These are phyloP conservation scores for Myanophis thanlyinensis DNA, from an alignment of 2,113 vertebrate genomes.

Conservation along the genomic window DNA sequence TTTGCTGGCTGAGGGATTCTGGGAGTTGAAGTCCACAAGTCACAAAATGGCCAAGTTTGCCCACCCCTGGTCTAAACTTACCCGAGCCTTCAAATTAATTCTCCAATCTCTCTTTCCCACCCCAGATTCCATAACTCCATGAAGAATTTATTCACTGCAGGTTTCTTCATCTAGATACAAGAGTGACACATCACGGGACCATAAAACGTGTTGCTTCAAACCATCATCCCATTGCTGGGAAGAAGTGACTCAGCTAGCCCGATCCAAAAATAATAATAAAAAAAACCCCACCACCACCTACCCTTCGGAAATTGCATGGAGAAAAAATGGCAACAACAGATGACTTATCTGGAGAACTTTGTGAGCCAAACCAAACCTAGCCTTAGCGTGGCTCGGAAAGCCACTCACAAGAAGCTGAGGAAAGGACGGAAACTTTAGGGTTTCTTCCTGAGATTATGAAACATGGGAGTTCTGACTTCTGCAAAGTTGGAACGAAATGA, in stretches of 20 bases:
- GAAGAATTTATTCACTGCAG: neutral
- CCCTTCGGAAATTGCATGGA: neutral
- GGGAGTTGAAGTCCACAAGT: too few species aligned
- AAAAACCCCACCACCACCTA: neutral
- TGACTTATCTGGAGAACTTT: neutral
- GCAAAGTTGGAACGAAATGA: neutral
- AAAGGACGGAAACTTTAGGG: neutral
- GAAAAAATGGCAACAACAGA: neutral
- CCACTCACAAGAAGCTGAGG: neutral
- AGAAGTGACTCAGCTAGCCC: neutral
- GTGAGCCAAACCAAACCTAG: neutral
- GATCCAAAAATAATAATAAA: slow-evolving; percentile 3
- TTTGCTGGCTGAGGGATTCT: too few species aligned
- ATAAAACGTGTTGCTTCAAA: neutral
- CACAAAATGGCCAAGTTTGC: too few species aligned
- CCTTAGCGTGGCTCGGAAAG: neutral
- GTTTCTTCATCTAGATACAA: slow-evolving; percentile 10
- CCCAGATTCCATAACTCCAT: neutral
- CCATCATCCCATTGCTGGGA: neutral
- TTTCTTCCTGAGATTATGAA: neutral
- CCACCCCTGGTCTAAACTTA: neutral
- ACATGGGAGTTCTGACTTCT: neutral
- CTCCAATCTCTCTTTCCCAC: neutral
- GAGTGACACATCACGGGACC: neutral
- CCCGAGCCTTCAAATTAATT: neutral